Percentiles rank a stretch among this genome's conserved stretches.
Conservation (phyloP, 2,113 vertebrate genomes). For the Bombycilla garrulus region DNA sequence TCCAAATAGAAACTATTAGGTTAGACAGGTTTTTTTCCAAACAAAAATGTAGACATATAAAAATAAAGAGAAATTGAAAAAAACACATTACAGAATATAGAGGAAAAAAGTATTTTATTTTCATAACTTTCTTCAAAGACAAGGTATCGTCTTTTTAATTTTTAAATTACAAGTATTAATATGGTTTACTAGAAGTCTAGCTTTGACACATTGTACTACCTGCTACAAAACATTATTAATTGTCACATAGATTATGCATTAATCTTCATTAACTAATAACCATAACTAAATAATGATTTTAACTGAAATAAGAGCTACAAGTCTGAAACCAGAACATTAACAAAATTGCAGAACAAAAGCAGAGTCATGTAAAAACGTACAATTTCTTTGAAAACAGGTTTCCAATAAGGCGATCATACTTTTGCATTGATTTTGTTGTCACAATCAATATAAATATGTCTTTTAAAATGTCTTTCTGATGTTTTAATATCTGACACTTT, state of each 20-base stretch:
- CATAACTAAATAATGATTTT: background rate
- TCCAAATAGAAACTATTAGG: background rate
- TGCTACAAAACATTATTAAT: background rate
- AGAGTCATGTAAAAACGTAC: background rate
- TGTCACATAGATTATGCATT: background rate
- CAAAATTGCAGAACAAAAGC: background rate
- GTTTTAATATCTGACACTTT: background rate
- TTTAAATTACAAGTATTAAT: background rate
- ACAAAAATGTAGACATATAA: background rate
- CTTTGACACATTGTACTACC: background rate
- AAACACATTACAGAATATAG: background rate
- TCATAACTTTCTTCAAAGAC: background rate
- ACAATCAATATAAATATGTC: background rate
- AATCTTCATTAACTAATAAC: background rate
- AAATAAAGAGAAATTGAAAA: background rate
- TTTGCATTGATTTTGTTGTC: background rate
- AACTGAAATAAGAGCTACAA: background rate
- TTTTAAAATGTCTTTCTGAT: background rate
- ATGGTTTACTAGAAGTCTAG: background rate
- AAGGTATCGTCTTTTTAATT: background rate
- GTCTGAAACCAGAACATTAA: background rate
- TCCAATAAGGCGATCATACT: background rate
- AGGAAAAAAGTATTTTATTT: background rate
- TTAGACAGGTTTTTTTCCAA: background rate
- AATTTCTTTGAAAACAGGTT: background rate